Base-by-base conservation (phyloP, 2,113 vertebrate species). In the Pachyramphus minor region DNA sequence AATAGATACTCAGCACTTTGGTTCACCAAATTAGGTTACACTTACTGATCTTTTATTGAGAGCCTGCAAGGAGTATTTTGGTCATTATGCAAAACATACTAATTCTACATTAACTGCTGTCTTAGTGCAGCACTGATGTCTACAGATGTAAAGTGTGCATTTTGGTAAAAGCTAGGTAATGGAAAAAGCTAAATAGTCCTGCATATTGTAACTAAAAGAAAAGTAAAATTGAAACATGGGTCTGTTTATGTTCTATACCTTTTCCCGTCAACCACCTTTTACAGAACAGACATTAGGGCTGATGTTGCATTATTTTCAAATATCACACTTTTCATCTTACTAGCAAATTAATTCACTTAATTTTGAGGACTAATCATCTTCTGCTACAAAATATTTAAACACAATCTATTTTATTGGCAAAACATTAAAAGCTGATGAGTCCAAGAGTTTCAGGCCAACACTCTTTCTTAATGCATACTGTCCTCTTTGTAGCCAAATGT, bases 401-500 rank as follows among this genome's bases (percentile, higher is more conserved):
- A 1, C 22, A 35, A 49, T 81, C n/a, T 85, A 11, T 85, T 89
- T 77, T 73, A 67, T 44, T 78, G 60, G 59, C 59, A 94, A 91
- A 96, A 71, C 24, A 68, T 59, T 84, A 87, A 53, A 90, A 90
- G 63, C 25, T 89, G 56, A 59, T 27, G 44, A 84, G 44, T 49
- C 30, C 35, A 82, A 86, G 68, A 71, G 15, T 68, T 95, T 86
- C 42, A 84, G 68, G 85, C 91, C 93, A 96, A 83, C 85, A 73
- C 30, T 53, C 49, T 39, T 81, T 49, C 64, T 86, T 96, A 94
- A 92, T 81, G 75, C 66, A 44, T 55, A 22, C 27, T 76, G 41
- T 60, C 64, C 41, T 72, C 41, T 78, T 91, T 68, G 64, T 92
- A 52, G 71, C 85, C 76, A 89, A 94, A 56, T 1, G 3, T 71